Evolutionary conservation across 2,113 vertebrate genomes (phyloP).

Genomic region (Campylorhamphus procurvoides): DNA sequence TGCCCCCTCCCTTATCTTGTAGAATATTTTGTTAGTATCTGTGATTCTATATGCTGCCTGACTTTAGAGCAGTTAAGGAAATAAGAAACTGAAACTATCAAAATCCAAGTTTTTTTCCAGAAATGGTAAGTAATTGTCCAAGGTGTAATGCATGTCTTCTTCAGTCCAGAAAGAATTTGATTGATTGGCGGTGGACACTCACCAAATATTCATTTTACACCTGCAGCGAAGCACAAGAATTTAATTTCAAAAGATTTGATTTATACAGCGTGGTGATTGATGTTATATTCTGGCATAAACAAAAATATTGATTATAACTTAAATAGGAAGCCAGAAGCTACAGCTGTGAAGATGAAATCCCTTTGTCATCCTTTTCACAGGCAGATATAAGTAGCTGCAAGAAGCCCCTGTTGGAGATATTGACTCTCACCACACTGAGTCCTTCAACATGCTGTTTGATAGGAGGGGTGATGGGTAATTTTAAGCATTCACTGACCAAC

Average conservation of each 20-base stretch:
- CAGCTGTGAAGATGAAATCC: not conserved
- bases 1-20: not conserved
- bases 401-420: not conserved
- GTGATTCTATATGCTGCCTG: not conserved
- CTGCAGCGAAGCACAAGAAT: not conserved
- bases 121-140: not conserved
- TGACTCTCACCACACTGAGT: not conserved
- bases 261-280: not conserved
- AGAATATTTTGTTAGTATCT: not conserved
- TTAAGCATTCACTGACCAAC: not conserved
- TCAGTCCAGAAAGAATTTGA: not conserved
- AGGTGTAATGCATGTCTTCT: not conserved
- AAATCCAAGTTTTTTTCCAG: not conserved
- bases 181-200: not conserved
- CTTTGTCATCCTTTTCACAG: not conserved
- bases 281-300: not conserved
- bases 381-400: not conserved
- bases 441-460: not conserved
- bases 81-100: not conserved
- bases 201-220: not conserved
- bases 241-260: constrained; percentile 8
- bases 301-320: constrained; percentile 3
- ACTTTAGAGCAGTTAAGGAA: not conserved
- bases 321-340: not conserved
- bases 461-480: not conserved